A percentile compares a stretch with the other conserved stretches of the same genome.
Evolutionary conservation across 64 coral and sea anemone species (phyloP).

Genomic region (Orbicella faveolata): DNA sequence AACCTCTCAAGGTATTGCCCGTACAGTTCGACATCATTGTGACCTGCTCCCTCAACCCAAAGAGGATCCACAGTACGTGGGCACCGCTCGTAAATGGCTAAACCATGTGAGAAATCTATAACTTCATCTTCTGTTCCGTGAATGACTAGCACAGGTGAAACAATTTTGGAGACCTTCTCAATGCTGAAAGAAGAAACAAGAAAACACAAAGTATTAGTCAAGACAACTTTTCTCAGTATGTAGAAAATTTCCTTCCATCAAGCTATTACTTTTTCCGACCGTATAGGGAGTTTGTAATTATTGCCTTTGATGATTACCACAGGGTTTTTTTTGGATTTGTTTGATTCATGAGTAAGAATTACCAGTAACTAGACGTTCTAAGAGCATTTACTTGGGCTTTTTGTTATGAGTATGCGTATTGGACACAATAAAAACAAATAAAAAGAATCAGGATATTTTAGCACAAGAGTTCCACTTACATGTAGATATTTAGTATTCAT

Average conservation of each 20-base stretch:
- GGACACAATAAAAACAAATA: no score
- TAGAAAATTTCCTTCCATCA: background rate
- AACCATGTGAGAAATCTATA: conserved; percentile 99
- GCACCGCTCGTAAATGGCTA: conserved; percentile 97
- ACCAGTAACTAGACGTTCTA: no score
- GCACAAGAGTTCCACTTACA: no score
- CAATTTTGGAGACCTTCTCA: conserved; percentile 99
- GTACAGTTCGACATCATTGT: conserved; percentile 99
- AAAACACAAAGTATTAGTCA: background rate
- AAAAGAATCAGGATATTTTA: no score
- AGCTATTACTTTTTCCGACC: no score
- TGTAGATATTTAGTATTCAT: no score
- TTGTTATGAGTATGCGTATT: no score
- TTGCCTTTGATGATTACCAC: no score
- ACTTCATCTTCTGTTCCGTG: conserved; percentile 99
- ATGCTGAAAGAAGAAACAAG: conserved; percentile 74
- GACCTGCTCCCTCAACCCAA: conserved; percentile 97
- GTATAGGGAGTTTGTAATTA: no score
- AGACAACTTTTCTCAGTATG: background rate
- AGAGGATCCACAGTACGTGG: conserved; percentile 92
- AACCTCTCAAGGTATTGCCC: conserved; percentile 98
- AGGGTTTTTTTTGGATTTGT: no score
- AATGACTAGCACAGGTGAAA: conserved; percentile 97
- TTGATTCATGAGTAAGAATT: no score
- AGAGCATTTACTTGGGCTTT: no score